Conservation (phyloP, 2,888 invertebrate species). For the Phytoseiulus persimilis region DNA sequence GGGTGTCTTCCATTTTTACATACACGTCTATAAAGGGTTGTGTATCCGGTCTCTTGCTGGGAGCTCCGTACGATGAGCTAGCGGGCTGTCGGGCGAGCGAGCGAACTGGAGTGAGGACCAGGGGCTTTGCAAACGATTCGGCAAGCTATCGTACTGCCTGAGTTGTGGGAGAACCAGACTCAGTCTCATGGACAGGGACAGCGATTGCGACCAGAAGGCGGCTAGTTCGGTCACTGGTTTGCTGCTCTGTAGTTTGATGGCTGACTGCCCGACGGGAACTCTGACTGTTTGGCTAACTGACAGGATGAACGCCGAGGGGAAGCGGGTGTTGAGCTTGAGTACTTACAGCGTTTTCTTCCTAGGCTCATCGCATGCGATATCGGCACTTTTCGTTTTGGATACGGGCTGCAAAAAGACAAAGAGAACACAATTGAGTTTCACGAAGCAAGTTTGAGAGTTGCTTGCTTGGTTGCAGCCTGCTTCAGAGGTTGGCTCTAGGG, state of each 20-base stretch:
- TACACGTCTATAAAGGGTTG: too few relatives aligned
- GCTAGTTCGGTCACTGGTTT: not conserved
- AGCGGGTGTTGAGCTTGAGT: not conserved
- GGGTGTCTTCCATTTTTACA: too few relatives aligned
- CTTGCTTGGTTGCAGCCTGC: not conserved
- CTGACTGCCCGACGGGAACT: not conserved
- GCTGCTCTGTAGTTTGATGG: not conserved
- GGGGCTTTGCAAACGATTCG: not conserved
- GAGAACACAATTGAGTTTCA: conserved; percentile 30
- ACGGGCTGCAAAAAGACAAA: conserved; percentile 42
- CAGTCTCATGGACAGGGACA: not conserved
- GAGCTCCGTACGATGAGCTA: not conserved
- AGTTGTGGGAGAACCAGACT: not conserved
- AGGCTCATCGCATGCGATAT: conserved; percentile 44
- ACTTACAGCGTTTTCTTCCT: conserved; percentile 44
- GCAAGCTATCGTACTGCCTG: not conserved
- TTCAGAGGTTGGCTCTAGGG: conserved; percentile 5
- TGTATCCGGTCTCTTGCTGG: not conserved
- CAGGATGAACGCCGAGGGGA: not conserved
- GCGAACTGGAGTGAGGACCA: not conserved
- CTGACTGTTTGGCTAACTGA: not conserved
- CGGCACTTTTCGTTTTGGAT: conserved; percentile 44
- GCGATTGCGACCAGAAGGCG: not conserved
- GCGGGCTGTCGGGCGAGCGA: not conserved
- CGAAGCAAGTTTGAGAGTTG: not conserved